Base-by-base conservation (phyloP, 2,888 invertebrate genomes). In the Xanthorhoe spadicearia region DNA sequence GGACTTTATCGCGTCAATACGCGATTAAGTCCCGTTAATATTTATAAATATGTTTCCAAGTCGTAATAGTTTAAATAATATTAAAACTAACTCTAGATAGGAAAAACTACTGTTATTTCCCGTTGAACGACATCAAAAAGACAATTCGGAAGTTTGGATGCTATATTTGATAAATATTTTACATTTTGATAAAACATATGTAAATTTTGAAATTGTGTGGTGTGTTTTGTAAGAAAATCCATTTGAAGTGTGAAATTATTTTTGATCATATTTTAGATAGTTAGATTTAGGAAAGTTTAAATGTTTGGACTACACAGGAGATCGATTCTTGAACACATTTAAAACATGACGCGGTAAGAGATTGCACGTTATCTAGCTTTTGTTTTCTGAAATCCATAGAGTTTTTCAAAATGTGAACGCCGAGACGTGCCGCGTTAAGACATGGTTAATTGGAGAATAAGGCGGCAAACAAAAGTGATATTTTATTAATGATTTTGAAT, bases 211-310 rank as follows among this genome's bases (percentile, higher is more conserved):
- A 48, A 17, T 48, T 43, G 13, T 4, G 48, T 48, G 17, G 38
- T 48, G 48, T 48, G 48, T 48, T 6, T n/a, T 13, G 17, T 48
- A 15, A 48, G 8, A 17, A 48, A 46, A 43, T 43, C 43, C 10
- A 43, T 43, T 15, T 15, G 10, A 15, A 49, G 48, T 32, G 43
- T 48, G 48, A 23, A 52, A 52, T 4, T 61, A 65, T 61, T 65
- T 65, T 65, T 65, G 52, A 56, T 61, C 53, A 53, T 59, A 32
- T 68, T 65, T 55, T 18, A 38, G 18, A 32, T 32, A 15, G n/a
- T 46, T 46, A 32, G 32, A 4, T 35, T 9, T 53, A 35, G 18
- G 17, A 19, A 55, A 19, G 6, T 55, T n/a, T 48, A 17, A 48
- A 48, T 17, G 15, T 17, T 48, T 48, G 3, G 15, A 48, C 48